Evolutionary conservation across 2,888 invertebrate genomes (phyloP), one percentile per base, ranked within the genome.

Genomic region (Endomychus coccineus): DNA sequence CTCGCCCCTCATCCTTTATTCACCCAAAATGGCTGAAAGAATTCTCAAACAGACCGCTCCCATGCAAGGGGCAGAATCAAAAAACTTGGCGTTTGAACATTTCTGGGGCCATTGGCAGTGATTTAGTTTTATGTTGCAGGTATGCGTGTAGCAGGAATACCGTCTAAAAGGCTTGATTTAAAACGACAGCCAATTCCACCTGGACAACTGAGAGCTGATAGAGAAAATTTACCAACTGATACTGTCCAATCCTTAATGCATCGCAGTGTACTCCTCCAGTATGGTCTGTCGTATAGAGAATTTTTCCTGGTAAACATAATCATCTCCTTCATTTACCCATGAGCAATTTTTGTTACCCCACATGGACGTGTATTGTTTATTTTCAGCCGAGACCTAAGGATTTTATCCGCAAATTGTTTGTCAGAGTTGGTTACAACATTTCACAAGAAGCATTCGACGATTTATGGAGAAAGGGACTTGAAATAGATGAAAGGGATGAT

Each of bases 401-500:
- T 39, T 48, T 52, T 10, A 49, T 76, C 1, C 64, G 59, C 48
- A 62, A 55, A 46, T 66, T 75, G n/a, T 75, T 75, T 51, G 69
- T 71, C 56, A 69, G 67, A 12, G 49, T 67, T 2, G 74, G 74
- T 2, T 71, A 71, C 46, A 54, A 61, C 35, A 69, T 75, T 39
- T 64, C 64, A 3, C 70, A 70, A 16, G 65, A 71, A 39, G 57
- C 54, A 14, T 76, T 76, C 49, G 58, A 68, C 22, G 52, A 55
- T 36, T 46, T 73, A 42, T 75, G 74, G 74, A 57, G 69, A 40
- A 62, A 68, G 44, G 74, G 74, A 2, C 56, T 66, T 43, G 63
- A 69, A 44, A 51, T 56, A 35, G 74, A 75, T 53, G 65, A 69
- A 19, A 60, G 68, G 44, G 73, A 70, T 2, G 73, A 70, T 2